Percentiles rank a stretch among this genome's conserved stretches.
Evolutionary conservation across 2,797 vertebrate species (phyloP).

Genomic region (Gastrophryne carolinensis): DNA sequence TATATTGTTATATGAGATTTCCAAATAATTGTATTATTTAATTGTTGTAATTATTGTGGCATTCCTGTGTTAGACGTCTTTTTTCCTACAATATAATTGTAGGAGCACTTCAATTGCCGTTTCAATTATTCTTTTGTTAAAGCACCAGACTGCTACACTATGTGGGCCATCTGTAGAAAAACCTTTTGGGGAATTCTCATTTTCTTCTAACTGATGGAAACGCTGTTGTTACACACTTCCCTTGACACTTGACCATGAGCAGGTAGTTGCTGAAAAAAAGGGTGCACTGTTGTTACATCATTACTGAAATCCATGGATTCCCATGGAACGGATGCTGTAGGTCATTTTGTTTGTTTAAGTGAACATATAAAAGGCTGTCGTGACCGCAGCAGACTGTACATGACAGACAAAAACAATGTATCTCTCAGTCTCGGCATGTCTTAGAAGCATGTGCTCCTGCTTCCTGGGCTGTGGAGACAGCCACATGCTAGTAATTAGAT

Average conservation of each 20-base stretch:
- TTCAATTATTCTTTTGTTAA: background rate
- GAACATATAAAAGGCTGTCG: conserved; percentile 2
- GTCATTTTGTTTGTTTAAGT: conserved; percentile 2
- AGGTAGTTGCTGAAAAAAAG: background rate
- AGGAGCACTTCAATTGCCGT: too few species aligned
- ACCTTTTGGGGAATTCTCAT: background rate
- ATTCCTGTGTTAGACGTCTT: too few species aligned
- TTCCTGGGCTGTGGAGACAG: conserved; percentile 4
- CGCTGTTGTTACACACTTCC: background rate
- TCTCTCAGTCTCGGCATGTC: background rate
- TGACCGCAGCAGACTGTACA: background rate
- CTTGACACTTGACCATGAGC: background rate
- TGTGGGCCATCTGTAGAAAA: background rate
- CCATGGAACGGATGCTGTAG: background rate
- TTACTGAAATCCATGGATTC: background rate
- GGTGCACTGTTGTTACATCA: background rate
- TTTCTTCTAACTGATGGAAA: background rate
- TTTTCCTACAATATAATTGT: too few species aligned
- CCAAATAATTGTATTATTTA: too few species aligned
- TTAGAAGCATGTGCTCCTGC: background rate
- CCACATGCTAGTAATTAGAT: conserved; percentile 49
- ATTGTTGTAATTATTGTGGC: too few species aligned
- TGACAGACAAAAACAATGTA: background rate
- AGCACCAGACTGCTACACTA: background rate
- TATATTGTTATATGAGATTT: too few species aligned